Evolutionary conservation across 2,113 vertebrate genomes (phyloP), one percentile per base, ranked within the genome.

Genomic region (Mugil cephalus): DNA sequence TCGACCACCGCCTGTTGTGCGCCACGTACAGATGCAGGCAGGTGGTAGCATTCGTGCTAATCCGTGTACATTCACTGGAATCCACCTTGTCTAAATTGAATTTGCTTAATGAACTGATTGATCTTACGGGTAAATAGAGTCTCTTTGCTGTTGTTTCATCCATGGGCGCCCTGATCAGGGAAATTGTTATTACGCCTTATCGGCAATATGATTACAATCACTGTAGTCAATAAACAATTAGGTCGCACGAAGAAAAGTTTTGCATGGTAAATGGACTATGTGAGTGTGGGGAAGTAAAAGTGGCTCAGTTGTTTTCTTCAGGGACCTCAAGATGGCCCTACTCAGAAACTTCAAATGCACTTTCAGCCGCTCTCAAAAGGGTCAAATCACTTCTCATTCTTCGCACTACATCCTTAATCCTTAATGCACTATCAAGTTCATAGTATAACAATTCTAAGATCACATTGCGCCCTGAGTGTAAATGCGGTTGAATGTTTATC

Each of bases 351-450:
- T 17, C 8, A 62, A 70, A 67, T 60, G 61, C 15, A 61, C 36
- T 72, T 62, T 62, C 11, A 70, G 1, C 6, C 19, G 24, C 10
- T 75, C 52, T 54, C 14, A 60, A 17, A 75, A 6, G 43, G n/a
- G 11, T 59, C 19, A 40, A 43, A 64, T 40, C 48, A 62, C 34
- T 48, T 56, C 2, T 65, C 39, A 12, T 21, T 40, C 19, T 15
- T 36, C 9, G 1, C 0, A 1, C 10, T 75, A 8, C 53, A n/a
- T n/a, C n/a, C n/a, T n/a, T n/a, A n/a, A n/a, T n/a, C 61, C 18
- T 75, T 58, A 52, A 61, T 74, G 80, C 61, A 38, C 21, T 9
- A 30, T 35, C 0, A n/a, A 39, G 55, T 62, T 43, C 24, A 74
- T 30, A 19, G 4, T 40, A 11, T 38, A 54, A 59, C 47, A 51